Percentiles rank a stretch among this genome's conserved stretches.
Evolutionary conservation across 2,113 vertebrate species (phyloP).

Genomic region (Leucoraja erinaceus): DNA sequence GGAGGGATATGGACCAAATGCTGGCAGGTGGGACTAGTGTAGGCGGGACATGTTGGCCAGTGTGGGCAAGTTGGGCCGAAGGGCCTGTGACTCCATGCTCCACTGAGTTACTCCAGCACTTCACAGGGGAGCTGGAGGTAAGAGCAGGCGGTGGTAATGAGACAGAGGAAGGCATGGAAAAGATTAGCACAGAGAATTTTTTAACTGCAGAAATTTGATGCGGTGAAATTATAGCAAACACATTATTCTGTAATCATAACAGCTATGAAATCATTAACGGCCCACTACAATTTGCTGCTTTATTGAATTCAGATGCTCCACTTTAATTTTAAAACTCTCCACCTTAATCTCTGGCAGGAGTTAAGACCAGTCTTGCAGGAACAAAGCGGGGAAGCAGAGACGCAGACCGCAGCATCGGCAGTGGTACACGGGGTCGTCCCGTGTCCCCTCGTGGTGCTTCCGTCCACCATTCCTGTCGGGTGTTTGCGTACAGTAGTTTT

Average conservation of each 20-base stretch:
- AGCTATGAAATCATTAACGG: conserved; percentile 16
- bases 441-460: not conserved
- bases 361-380: not conserved
- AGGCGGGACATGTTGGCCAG: too few species aligned
- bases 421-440: not conserved
- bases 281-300: not conserved
- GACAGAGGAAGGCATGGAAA: not conserved
- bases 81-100: too few species aligned
- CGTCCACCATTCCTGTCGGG: not conserved
- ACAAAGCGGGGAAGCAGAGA: not conserved
- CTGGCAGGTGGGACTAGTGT: too few species aligned
- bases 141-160: too few species aligned
- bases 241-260: not conserved
- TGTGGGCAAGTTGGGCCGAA: too few species aligned
- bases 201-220: not conserved
- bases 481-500: not conserved
- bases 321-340: not conserved
- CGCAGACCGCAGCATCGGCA: not conserved
- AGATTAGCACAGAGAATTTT: not conserved
- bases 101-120: too few species aligned
- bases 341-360: not conserved
- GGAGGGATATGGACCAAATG: too few species aligned
- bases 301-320: conserved; percentile 28
- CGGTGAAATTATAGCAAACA: not conserved
- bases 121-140: too few species aligned